phyloP scores from a whole-genome alignment of 1,140 invertebrate species.

The Adelges cooleyi region DNA sequence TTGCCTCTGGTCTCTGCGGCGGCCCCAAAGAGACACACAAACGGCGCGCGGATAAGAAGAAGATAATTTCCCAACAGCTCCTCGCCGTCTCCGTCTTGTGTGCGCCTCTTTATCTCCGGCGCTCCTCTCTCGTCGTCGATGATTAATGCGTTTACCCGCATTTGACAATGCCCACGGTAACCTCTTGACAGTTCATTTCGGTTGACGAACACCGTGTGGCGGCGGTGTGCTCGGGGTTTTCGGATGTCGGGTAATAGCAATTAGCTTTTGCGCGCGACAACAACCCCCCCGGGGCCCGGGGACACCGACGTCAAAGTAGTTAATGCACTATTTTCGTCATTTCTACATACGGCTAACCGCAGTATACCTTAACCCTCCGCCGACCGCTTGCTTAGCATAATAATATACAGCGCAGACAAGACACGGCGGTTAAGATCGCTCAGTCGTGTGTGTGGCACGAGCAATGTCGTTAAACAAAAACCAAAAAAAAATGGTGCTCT shows the following conservation, averaged over 20 bases:
- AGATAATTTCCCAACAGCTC: conserved; percentile 6
- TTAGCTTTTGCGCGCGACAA: neutral
- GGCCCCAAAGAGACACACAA: neutral
- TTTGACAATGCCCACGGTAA: neutral
- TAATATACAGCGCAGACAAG: too few species aligned
- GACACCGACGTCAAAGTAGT: too few species aligned
- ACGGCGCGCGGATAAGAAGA: neutral
- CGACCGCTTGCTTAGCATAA: too few species aligned
- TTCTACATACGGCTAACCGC: too few species aligned
- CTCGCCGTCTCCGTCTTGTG: too few species aligned
- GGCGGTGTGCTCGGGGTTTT: neutral
- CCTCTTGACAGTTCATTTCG: conserved; percentile 26
- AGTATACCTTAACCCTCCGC: too few species aligned
- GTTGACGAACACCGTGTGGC: neutral
- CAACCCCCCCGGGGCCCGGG: neutral
- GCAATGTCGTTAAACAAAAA: too few species aligned
- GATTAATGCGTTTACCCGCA: conserved; percentile 23
- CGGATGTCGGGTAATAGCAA: conserved; percentile 8
- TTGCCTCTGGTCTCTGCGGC: neutral
- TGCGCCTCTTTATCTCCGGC: neutral
- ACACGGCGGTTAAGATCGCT: too few species aligned
- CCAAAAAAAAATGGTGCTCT: too few species aligned
- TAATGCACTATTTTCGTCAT: too few species aligned
- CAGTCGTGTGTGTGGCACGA: too few species aligned
- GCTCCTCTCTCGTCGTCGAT: neutral